These are phyloP conservation scores for Sander lucioperca DNA, from an alignment of 2,113 vertebrate species.

Conservation along the genomic window DNA sequence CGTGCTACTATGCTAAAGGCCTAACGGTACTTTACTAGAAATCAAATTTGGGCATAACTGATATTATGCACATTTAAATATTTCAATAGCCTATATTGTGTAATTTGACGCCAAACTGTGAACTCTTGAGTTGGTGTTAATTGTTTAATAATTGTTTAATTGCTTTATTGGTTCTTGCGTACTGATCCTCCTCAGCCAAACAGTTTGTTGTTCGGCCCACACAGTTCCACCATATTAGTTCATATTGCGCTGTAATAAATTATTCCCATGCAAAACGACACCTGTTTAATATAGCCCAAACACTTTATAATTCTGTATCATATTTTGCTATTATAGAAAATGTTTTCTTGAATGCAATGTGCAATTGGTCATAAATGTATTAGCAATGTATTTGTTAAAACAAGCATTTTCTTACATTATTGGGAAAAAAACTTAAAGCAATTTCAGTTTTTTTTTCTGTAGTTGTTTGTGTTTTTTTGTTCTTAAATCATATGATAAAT, in stretches of 20 bases:
- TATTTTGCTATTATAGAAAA: background rate
- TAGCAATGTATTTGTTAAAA: background rate
- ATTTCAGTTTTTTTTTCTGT: background rate
- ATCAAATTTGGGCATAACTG: background rate
- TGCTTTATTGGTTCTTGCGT: background rate
- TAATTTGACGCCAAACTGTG: background rate
- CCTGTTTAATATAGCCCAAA: background rate
- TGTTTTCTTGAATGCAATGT: background rate
- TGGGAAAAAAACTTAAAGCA: no score
- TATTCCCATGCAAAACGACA: background rate
- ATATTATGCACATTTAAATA: background rate
- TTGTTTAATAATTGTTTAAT: background rate
- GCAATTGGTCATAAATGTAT: background rate
- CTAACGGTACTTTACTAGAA: background rate
- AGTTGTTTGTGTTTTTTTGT: background rate
- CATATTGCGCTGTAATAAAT: background rate
- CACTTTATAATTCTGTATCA: background rate
- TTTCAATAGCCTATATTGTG: no score
- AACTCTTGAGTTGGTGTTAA: background rate
- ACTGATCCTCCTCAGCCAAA: background rate
- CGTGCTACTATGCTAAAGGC: background rate
- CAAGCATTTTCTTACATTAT: background rate
- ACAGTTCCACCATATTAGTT: background rate
- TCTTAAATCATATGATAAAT: background rate
- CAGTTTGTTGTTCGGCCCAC: background rate